Percentiles rank a stretch among this genome's conserved stretches.
These are phyloP conservation scores for Andrena haemorrhoa DNA, from an alignment of 2,888 invertebrate genomes.

Conservation along the genomic window DNA sequence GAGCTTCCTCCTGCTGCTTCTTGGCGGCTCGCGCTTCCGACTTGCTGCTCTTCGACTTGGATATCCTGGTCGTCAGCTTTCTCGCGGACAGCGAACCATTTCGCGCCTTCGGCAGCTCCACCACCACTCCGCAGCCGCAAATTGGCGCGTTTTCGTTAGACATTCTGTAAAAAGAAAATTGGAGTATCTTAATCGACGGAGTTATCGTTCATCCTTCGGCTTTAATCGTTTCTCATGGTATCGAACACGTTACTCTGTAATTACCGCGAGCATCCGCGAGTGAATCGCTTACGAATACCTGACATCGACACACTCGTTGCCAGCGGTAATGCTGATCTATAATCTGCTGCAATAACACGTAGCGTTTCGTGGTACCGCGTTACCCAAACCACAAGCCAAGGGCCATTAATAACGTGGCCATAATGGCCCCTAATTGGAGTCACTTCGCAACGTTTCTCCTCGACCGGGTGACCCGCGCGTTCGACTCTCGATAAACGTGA, in stretches of 20 bases:
- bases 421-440: conserved; percentile 58
- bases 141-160: conserved; percentile 80
- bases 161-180: conserved; percentile 73
- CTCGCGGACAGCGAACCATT: conserved; percentile 73
- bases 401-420: conserved; percentile 53
- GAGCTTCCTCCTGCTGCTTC: conserved; percentile 69
- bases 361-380: conserved; percentile 43
- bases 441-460: conserved; percentile 51
- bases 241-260: no score
- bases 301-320: conserved; percentile 30
- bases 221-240: no score
- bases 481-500: conserved; percentile 8
- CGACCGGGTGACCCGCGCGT: conserved; percentile 3
- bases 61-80: conserved; percentile 75
- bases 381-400: conserved; percentile 34
- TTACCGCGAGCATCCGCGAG: background rate
- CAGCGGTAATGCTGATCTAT: conserved; percentile 21
- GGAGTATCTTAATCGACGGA: no score
- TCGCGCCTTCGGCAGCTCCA: conserved; percentile 77
- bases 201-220: no score
- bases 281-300: background rate
- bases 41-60: conserved; percentile 74
- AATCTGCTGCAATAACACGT: conserved; percentile 40
- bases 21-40: conserved; percentile 73
- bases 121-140: conserved; percentile 79